Percentiles rank a stretch among this genome's conserved stretches.
phyloP scores from a whole-genome alignment of 2,888 invertebrate species.

The Aromia moschata region DNA sequence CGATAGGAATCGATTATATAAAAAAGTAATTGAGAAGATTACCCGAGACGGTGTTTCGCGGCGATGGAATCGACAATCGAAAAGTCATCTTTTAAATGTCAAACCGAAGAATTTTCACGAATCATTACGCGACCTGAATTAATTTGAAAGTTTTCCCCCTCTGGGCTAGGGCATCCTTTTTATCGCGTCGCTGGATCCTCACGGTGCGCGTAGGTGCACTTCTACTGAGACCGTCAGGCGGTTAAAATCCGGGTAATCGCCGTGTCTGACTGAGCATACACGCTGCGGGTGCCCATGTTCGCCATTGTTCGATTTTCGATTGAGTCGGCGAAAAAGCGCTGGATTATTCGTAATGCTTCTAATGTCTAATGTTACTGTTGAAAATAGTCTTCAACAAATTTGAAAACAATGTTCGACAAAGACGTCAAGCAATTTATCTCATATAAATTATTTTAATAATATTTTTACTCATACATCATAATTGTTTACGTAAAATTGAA shows the following conservation, averaged over 20 bases:
- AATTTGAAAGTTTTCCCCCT: constrained; percentile 44
- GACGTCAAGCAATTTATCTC: too few relatives aligned
- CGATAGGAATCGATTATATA: constrained; percentile 28
- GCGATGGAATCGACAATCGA: constrained; percentile 36
- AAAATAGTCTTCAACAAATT: too few relatives aligned
- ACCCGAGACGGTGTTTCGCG: constrained; percentile 40
- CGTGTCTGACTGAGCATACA: constrained; percentile 14
- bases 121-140: constrained; percentile 50
- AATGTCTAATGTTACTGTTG: too few relatives aligned
- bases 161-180: constrained; percentile 35
- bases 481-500: too few relatives aligned
- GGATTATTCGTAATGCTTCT: too few relatives aligned
- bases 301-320: constrained; percentile 13
- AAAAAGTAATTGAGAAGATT: constrained; percentile 45
- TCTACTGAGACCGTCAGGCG: constrained; percentile 11
- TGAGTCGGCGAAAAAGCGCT: not conserved
- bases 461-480: too few relatives aligned
- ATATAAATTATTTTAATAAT: too few relatives aligned
- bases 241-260: constrained; percentile 21
- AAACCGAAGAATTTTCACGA: constrained; percentile 49
- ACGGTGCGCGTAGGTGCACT: too few relatives aligned
- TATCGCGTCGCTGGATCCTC: constrained; percentile 27
- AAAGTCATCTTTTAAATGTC: constrained; percentile 44
- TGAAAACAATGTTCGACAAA: too few relatives aligned
- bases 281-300: constrained; percentile 17